Evolutionary conservation across 2,888 invertebrate genomes (phyloP).

Genomic region (Mythimna pallens): DNA sequence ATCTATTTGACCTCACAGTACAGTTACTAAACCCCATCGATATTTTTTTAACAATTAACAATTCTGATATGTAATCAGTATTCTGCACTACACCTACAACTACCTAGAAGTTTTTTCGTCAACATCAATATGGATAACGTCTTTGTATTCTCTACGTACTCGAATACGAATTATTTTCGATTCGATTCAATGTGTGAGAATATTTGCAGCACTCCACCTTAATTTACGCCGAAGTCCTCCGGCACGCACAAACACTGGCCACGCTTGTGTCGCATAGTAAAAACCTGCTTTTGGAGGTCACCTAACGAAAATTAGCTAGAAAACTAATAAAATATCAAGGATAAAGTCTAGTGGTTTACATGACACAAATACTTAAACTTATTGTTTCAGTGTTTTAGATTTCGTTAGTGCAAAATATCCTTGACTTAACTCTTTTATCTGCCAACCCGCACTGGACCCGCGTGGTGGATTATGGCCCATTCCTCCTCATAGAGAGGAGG

Average conservation of each 20-base stretch:
- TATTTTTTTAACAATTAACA: constrained; percentile 24
- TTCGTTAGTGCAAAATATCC: neutral
- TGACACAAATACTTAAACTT: constrained; percentile 20
- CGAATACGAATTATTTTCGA: constrained; percentile 25
- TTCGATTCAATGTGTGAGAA: constrained; percentile 37
- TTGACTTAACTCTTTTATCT: neutral
- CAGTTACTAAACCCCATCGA: constrained; percentile 14
- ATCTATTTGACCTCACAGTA: neutral
- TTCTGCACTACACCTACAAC: constrained; percentile 11
- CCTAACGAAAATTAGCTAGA: constrained; percentile 42
- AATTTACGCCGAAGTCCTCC: constrained; percentile 43
- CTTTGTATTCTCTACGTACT: constrained; percentile 23
- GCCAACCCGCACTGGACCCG: no score
- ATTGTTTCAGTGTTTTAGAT: constrained; percentile 8
- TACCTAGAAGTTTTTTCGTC: constrained; percentile 11
- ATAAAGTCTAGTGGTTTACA: constrained; percentile 20
- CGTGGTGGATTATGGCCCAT: no score
- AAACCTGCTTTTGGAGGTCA: constrained; percentile 52
- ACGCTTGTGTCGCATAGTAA: constrained; percentile 50
- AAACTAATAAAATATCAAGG: constrained; percentile 55
- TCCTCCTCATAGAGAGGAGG: no score
- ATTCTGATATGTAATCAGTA: constrained; percentile 5
- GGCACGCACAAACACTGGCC: constrained; percentile 54
- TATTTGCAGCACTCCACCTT: constrained; percentile 52
- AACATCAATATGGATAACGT: neutral